These are phyloP conservation scores for Sclerurus mexicanus DNA, from an alignment of 2,113 vertebrate species.

Conservation along the genomic window DNA sequence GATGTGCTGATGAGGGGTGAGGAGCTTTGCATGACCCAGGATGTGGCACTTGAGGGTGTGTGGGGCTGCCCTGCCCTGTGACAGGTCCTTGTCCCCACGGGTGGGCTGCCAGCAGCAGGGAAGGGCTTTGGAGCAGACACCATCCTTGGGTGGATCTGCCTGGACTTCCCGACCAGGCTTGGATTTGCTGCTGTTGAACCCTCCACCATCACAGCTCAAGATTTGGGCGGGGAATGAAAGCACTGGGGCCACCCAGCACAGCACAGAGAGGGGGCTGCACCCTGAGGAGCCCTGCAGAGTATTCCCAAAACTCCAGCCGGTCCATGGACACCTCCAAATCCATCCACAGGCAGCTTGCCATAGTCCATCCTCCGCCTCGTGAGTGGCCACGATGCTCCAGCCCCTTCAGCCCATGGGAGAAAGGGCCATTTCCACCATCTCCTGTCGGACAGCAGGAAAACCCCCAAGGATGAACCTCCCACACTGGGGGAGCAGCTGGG, in stretches of 20 bases:
- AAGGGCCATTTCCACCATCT: not conserved
- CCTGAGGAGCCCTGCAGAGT: not conserved
- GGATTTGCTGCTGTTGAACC: not conserved
- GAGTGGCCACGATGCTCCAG: rapidly evolving
- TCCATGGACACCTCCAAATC: not conserved
- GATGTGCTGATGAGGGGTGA: not conserved
- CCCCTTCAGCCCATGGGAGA: rapidly evolving
- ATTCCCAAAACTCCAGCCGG: not conserved
- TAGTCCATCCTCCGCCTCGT: rapidly evolving
- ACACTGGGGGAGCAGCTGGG: rapidly evolving
- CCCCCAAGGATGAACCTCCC: rapidly evolving
- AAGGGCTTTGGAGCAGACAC: not conserved
- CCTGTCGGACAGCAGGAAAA: not conserved
- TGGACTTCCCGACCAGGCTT: not conserved
- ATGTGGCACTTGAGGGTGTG: rapidly evolving
- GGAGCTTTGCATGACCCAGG: not conserved
- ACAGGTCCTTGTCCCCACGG: rapidly evolving
- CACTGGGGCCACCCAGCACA: rapidly evolving
- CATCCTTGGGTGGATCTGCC: not conserved
- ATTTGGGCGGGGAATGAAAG: not conserved
- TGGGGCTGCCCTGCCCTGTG: not conserved
- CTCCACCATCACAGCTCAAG: not conserved
- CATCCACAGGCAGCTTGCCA: rapidly evolving
- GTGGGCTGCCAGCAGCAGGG: not conserved
- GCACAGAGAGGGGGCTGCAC: not conserved